phyloP scores from a whole-genome alignment of 2,888 invertebrate species.

The Tryphoninae sp. region DNA sequence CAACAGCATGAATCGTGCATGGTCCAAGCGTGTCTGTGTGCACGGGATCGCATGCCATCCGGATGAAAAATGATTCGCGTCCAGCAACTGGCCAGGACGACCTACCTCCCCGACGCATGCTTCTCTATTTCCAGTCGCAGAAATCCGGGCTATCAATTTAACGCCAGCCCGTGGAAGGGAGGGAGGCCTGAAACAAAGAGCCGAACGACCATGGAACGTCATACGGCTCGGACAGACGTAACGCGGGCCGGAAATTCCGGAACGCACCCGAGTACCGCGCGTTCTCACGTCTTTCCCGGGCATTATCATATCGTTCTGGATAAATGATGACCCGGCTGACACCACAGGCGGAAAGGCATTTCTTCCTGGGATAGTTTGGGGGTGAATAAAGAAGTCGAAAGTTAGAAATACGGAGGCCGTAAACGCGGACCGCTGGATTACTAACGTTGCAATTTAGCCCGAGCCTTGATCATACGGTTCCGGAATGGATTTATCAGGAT shows the following conservation, averaged over 20 bases:
- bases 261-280: background rate
- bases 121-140: constrained; percentile 56
- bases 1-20: constrained; percentile 53
- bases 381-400: background rate
- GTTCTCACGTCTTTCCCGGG: background rate
- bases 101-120: constrained; percentile 51
- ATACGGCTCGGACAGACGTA: constrained; percentile 19
- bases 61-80: constrained; percentile 66
- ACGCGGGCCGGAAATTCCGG: constrained; percentile 40
- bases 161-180: constrained; percentile 5
- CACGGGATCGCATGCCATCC: constrained; percentile 52
- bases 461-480: background rate
- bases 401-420: too few relatives aligned
- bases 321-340: background rate
- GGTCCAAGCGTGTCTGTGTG: constrained; percentile 52
- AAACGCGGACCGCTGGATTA: too few relatives aligned
- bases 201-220: constrained; percentile 37
- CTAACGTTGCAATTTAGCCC: too few relatives aligned
- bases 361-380: background rate
- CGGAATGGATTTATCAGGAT: background rate
- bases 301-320: background rate
- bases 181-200: background rate
- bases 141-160: constrained; percentile 59
- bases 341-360: background rate
- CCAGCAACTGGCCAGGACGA: constrained; percentile 41